These are phyloP conservation scores for Myripristis jacobus DNA, from an alignment of 2,797 vertebrate species.

Conservation along the genomic window DNA sequence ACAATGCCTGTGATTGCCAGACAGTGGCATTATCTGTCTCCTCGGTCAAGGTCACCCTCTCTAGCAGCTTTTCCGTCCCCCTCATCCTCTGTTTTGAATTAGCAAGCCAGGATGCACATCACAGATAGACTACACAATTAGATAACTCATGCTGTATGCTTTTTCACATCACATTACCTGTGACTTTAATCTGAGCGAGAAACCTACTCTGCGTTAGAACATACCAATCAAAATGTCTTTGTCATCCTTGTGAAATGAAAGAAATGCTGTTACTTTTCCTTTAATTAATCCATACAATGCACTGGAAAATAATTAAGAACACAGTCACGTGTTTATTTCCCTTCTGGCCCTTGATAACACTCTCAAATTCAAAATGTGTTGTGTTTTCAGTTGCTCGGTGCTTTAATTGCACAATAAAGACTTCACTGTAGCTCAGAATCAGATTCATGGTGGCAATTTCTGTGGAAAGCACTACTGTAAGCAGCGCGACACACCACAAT, in stretches of 20 bases:
- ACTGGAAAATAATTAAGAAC: too few relatives aligned
- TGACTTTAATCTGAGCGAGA: too few relatives aligned
- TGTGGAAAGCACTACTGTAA: too few relatives aligned
- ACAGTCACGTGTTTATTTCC: too few relatives aligned
- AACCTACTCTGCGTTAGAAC: too few relatives aligned
- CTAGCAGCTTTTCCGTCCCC: conserved; percentile 25
- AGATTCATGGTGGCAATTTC: neutral
- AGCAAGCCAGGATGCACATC: neutral
- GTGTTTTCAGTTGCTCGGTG: too few relatives aligned
- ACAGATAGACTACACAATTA: neutral
- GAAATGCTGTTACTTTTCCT: neutral
- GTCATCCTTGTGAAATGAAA: neutral
- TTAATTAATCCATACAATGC: neutral
- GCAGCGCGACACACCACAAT: neutral
- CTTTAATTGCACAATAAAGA: too few relatives aligned
- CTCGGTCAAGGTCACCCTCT: conserved; percentile 58
- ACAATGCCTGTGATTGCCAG: conserved; percentile 44
- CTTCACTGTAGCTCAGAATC: neutral
- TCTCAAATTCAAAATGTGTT: too few relatives aligned
- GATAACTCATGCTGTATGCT: neutral
- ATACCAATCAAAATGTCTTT: neutral
- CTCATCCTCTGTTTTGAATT: neutral
- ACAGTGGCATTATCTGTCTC: conserved; percentile 47
- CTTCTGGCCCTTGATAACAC: too few relatives aligned
- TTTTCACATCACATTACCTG: too few relatives aligned